Evolutionary conservation across 2,888 invertebrate genomes (phyloP).

Genomic region (Alsophila aescularia): DNA sequence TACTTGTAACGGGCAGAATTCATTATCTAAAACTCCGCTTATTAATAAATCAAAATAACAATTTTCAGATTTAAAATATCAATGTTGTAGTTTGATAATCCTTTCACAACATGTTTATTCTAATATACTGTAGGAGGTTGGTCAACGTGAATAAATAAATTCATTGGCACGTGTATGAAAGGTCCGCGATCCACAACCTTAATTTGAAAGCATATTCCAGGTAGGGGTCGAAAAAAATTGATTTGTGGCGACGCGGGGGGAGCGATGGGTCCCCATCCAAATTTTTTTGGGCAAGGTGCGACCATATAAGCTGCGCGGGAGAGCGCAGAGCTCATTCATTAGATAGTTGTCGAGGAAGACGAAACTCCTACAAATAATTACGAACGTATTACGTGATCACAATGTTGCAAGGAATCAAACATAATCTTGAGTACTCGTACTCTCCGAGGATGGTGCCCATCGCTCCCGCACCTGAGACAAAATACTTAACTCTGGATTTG

Average conservation of each 20-base stretch:
- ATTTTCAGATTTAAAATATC: background rate
- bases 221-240: conserved; percentile 70
- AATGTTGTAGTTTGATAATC: background rate
- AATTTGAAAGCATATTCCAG: conserved; percentile 64
- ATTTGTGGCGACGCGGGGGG: conserved; percentile 58
- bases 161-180: conserved; percentile 76
- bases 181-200: conserved; percentile 48
- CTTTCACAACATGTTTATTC: background rate
- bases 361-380: conserved; percentile 48
- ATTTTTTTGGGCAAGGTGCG: conserved; percentile 71
- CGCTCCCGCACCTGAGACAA: conserved; percentile 81
- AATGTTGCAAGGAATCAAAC: conserved; percentile 61
- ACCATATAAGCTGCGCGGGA: conserved; percentile 68
- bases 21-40: too few species aligned
- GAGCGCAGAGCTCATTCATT: conserved; percentile 68
- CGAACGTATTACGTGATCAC: conserved; percentile 32
- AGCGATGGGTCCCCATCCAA: conserved; percentile 69
- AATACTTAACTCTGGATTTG: conserved; percentile 55
- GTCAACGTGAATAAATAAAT: conserved; percentile 60
- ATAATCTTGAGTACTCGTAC: conserved; percentile 51
- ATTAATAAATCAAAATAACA: too few species aligned
- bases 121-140: conserved; percentile 34
- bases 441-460: conserved; percentile 74
- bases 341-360: conserved; percentile 55
- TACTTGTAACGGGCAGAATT: too few species aligned